These are phyloP conservation scores for Ciconia boyciana DNA, from an alignment of 2,113 vertebrate species.

Conservation along the genomic window DNA sequence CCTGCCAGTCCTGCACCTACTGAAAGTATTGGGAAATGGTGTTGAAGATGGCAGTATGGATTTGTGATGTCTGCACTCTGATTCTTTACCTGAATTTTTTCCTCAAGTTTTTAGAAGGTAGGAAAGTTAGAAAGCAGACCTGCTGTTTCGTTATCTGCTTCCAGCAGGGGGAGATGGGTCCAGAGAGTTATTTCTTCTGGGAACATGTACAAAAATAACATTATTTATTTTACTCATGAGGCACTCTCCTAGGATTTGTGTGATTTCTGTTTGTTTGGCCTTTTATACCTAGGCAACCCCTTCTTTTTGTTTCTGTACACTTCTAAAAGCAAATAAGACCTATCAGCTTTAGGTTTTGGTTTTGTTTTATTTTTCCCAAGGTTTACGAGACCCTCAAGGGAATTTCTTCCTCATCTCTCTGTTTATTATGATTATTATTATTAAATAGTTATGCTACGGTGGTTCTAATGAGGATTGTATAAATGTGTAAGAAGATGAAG, in stretches of 20 bases:
- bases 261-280: not conserved
- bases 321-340: conserved; percentile 17
- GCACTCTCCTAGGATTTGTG: not conserved
- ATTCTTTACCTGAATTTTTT: not conserved
- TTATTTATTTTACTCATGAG: conserved; percentile 27
- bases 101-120: not conserved
- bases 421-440: not conserved
- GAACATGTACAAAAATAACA: not conserved
- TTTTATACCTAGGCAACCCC: not conserved
- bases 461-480: not conserved
- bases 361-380: not conserved
- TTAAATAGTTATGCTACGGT: not conserved
- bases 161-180: conserved; percentile 77
- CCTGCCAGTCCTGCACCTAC: not conserved
- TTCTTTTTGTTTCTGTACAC: not conserved
- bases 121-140: not conserved
- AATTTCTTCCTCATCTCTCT: not conserved
- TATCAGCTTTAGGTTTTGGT: not conserved
- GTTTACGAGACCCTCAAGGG: not conserved
- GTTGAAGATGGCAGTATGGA: not conserved
- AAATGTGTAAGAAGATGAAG: not conserved
- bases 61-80: not conserved
- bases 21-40: not conserved
- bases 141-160: conserved; percentile 40
- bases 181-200: conserved; percentile 59